These are phyloP conservation scores for Lagria hirta DNA, from an alignment of 2,888 invertebrate genomes.

Conservation along the genomic window DNA sequence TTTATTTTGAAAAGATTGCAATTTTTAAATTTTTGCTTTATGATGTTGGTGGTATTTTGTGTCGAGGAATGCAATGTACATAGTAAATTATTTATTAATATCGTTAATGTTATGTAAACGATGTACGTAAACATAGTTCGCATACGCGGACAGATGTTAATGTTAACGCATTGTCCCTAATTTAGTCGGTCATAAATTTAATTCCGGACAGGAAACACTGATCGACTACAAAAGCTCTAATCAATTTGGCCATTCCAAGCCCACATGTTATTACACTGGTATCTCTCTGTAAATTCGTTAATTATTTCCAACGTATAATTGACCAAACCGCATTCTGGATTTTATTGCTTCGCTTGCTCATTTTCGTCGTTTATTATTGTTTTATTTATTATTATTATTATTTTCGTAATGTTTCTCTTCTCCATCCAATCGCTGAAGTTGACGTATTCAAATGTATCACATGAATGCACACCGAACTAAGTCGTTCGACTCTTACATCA, in stretches of 20 bases:
- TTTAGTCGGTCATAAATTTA: constrained; percentile 35
- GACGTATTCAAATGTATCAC: constrained; percentile 34
- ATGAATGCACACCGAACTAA: constrained; percentile 34
- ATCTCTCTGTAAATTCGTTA: constrained; percentile 47
- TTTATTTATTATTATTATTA: too few species aligned
- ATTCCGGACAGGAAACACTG: constrained; percentile 41
- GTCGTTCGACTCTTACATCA: constrained; percentile 40
- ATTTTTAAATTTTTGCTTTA: too few species aligned
- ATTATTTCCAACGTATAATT: constrained; percentile 38
- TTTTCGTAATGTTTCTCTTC: too few species aligned
- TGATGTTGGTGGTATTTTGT: too few species aligned
- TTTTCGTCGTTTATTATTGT: too few species aligned
- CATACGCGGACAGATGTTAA: constrained; percentile 25
- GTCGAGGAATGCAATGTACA: too few species aligned
- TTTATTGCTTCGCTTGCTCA: constrained; percentile 28
- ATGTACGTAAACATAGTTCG: constrained; percentile 13
- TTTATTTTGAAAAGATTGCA: too few species aligned
- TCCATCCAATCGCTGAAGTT: too few species aligned
- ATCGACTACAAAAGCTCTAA: constrained; percentile 48
- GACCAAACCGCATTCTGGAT: constrained; percentile 24
- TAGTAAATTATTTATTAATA: too few species aligned
- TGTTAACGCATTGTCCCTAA: constrained; percentile 31
- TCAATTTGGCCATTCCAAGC: constrained; percentile 47
- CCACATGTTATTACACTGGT: constrained; percentile 47
- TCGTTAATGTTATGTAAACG: constrained; percentile 9